Base-by-base conservation (phyloP, 1,140 invertebrate genomes). In the Bombus impatiens region DNA sequence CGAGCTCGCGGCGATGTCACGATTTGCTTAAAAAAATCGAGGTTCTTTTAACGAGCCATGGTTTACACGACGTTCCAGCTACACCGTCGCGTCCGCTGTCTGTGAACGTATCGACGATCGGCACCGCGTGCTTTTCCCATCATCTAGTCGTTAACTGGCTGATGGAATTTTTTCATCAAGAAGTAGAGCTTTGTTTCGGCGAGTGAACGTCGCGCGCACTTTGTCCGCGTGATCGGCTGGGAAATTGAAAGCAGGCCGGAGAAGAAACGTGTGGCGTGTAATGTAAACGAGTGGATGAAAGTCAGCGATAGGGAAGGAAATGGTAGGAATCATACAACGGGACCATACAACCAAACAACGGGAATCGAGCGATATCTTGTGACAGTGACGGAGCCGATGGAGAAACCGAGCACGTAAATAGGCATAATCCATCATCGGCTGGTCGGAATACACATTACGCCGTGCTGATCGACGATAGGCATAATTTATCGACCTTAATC, bases 401-500 rank as follows among this genome's bases (percentile, higher is more conserved):
- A n/a, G 70, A 74, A 74, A 75, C 70, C 42, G 68, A 75, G 42
- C 78, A 81, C 53, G 84, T 81, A 86, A 81, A 86, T 75, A 81
- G 78, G 78, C 59, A 86, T 74, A 37, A 86, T 86, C 78, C 35
- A 86, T 86, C 57, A 86, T 81, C 53, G 65, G 42, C 40, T 37
- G 44, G 42, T 65, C 70, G 25, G 40, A 67, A 18, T 81, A 40
- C 42, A 22, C 57, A 57, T 81, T 67, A 81, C 59, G 35, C 35
- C 18, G 42, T 10, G 70, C n/a, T 72, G 84, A 86, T 86, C 22
- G 40, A 25, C 35, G 70, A 86, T 67, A 75, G 35, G 78, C 78
- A 75, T 86, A 86, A 86, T 86, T 81, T 74, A 86, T 86, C 35
- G 84, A 57, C 25, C 78, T 28, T 86, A 57, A 86, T 86, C 84